phyloP scores from a whole-genome alignment of 2,113 vertebrate genomes.

The Megaptera novaeangliae region DNA sequence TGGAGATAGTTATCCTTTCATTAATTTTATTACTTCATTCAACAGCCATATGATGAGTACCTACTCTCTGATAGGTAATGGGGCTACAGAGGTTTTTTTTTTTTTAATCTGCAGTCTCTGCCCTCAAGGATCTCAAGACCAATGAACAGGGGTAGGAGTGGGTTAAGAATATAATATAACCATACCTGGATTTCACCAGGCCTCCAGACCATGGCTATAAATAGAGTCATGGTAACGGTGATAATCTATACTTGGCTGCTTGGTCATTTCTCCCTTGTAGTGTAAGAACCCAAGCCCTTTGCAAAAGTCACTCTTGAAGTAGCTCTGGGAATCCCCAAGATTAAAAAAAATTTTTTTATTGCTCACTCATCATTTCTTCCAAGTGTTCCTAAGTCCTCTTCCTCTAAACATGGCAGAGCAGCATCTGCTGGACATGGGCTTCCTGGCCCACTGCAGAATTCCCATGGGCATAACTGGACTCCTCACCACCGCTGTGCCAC shows the following conservation, averaged over 20 bases:
- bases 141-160: neutral
- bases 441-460: neutral
- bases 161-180: neutral
- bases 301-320: neutral
- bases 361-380: neutral
- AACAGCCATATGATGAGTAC: neutral
- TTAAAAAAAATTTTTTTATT: neutral
- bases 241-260: neutral
- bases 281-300: neutral
- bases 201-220: neutral
- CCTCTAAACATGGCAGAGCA: neutral
- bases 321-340: neutral
- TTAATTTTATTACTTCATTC: neutral
- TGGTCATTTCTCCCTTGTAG: neutral
- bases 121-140: neutral
- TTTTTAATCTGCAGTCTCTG: neutral
- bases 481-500: no score
- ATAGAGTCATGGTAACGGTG: neutral
- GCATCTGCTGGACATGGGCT: neutral
- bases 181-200: neutral
- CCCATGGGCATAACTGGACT: no score
- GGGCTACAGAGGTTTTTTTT: neutral
- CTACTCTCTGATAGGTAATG: neutral
- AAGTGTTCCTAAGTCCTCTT: neutral
- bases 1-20: neutral